These are phyloP conservation scores for Pelosia muscerda DNA, from an alignment of 2,888 invertebrate species.

Conservation along the genomic window DNA sequence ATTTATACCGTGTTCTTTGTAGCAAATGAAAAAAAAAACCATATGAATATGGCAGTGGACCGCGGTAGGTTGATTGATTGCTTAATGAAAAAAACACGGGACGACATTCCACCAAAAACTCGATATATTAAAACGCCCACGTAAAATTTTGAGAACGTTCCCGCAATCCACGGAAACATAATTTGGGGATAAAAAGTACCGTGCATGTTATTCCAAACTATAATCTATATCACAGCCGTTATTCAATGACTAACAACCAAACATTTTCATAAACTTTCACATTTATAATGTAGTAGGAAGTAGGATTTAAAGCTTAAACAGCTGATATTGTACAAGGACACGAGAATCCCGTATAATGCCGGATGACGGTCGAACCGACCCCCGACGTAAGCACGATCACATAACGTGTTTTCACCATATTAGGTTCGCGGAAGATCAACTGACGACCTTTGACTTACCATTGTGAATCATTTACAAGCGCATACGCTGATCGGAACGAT, in stretches of 20 bases:
- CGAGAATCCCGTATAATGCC: constrained; percentile 39
- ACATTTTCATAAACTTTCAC: neutral
- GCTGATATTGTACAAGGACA: constrained; percentile 28
- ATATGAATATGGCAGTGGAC: neutral
- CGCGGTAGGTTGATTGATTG: neutral
- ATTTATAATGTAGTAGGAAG: neutral
- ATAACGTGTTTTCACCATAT: constrained; percentile 50
- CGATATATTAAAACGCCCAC: neutral
- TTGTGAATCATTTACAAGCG: constrained; percentile 33
- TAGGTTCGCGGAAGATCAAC: constrained; percentile 48
- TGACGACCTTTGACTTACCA: constrained; percentile 38
- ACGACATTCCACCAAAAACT: neutral
- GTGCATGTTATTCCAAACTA: too few species aligned
- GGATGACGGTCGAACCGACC: constrained; percentile 33
- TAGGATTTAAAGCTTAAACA: constrained; percentile 8
- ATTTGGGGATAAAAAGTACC: too few species aligned
- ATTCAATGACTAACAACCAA: neutral
- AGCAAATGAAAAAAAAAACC: neutral
- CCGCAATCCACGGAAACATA: too few species aligned
- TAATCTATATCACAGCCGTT: too few species aligned
- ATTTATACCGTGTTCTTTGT: too few species aligned
- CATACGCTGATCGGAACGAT: constrained; percentile 29
- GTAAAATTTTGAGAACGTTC: too few species aligned
- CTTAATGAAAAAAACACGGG: neutral
- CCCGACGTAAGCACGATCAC: constrained; percentile 26